A percentile compares a stretch with the other conserved stretches of the same genome.
Conservation (phyloP, 2,797 vertebrate species). For the Distichodus sexfasciatus region DNA sequence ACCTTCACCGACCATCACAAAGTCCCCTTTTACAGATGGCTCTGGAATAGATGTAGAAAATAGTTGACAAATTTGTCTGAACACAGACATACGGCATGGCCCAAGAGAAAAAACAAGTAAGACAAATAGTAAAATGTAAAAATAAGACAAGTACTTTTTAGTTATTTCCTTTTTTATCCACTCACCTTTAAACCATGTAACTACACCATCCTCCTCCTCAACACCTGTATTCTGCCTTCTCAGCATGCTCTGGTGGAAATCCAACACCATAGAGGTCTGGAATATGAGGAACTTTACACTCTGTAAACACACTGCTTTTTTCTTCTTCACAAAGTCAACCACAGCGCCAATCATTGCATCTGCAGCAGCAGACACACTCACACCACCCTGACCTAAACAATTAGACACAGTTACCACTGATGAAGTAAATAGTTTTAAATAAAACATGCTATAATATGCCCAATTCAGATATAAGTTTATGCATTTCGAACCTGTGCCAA, state of each 20-base stretch:
- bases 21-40: fast-evolving
- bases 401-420: slow-evolving; percentile 55
- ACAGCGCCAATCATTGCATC: slow-evolving; percentile 79
- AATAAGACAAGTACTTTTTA: not conserved
- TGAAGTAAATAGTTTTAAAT: not conserved
- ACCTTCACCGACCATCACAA: slow-evolving; percentile 56
- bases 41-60: too few species aligned
- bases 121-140: not conserved
- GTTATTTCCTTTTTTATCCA: not conserved
- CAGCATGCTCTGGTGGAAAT: slow-evolving; percentile 79
- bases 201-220: not conserved
- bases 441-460: too few species aligned
- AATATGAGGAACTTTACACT: slow-evolving; percentile 83
- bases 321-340: slow-evolving; percentile 76
- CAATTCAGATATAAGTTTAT: not conserved
- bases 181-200: slow-evolving; percentile 54
- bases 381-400: slow-evolving; percentile 72
- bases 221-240: slow-evolving; percentile 56
- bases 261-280: slow-evolving; percentile 69
- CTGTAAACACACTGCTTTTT: slow-evolving; percentile 55
- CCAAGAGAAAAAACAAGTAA: not conserved
- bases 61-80: too few species aligned
- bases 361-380: slow-evolving; percentile 72
- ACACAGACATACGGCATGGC: too few species aligned
- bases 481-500: slow-evolving; percentile 83